Evolutionary conservation across 2,113 vertebrate genomes (phyloP).

Genomic region (Chauna torquata): DNA sequence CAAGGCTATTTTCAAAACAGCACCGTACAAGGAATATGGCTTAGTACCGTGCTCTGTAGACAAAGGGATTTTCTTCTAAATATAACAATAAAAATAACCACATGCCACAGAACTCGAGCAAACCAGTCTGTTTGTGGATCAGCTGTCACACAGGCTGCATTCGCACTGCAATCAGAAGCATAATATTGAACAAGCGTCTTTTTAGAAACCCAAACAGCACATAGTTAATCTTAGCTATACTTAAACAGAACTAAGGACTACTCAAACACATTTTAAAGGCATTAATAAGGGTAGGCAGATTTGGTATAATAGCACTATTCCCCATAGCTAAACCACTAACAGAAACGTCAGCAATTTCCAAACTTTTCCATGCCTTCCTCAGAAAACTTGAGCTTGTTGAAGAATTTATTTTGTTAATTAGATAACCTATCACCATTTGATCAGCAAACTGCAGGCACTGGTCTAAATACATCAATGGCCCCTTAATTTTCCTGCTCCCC

Average conservation of each 20-base stretch:
- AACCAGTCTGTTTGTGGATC: background rate
- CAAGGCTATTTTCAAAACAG: background rate
- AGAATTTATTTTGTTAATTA: background rate
- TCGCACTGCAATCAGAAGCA: background rate
- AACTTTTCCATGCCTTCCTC: background rate
- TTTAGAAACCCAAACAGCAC: background rate
- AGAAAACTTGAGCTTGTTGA: background rate
- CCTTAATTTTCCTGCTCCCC: background rate
- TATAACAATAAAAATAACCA: background rate
- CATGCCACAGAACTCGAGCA: background rate
- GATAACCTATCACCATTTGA: background rate
- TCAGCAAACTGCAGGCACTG: background rate
- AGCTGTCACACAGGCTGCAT: background rate
- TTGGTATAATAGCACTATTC: background rate
- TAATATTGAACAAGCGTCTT: background rate
- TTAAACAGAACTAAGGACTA: background rate
- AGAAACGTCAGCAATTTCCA: background rate
- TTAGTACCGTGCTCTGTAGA: background rate
- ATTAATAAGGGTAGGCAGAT: background rate
- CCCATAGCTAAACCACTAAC: background rate
- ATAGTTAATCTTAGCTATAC: background rate
- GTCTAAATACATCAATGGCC: background rate
- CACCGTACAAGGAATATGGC: background rate
- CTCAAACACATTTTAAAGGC: background rate
- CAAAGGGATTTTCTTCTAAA: background rate